Evolutionary conservation across 2,888 invertebrate genomes (phyloP).

Genomic region (Lasioglossum calceatum): DNA sequence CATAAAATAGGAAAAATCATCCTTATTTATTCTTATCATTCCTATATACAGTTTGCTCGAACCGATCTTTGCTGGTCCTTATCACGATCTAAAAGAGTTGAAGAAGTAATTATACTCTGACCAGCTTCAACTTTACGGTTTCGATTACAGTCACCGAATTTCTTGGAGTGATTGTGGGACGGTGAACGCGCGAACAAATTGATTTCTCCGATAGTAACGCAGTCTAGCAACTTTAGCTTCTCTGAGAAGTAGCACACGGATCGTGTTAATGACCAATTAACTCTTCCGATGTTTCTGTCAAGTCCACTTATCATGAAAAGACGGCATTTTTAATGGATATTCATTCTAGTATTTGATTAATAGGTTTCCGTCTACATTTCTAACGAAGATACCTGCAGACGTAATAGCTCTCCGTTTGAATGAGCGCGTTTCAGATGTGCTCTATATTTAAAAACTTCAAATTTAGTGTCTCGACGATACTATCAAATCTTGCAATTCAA

Average conservation of each 20-base stretch:
- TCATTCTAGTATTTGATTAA: neutral
- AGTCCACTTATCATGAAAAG: neutral
- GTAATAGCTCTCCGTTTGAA: neutral
- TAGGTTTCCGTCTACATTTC: neutral
- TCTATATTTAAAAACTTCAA: neutral
- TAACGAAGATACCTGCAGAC: neutral
- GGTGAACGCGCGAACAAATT: too few relatives aligned
- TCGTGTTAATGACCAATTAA: neutral
- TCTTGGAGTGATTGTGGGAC: too few relatives aligned
- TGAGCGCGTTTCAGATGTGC: neutral
- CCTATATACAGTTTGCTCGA: too few relatives aligned
- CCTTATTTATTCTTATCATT: too few relatives aligned
- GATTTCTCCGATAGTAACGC: too few relatives aligned
- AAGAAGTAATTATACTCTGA: too few relatives aligned
- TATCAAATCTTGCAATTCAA: too few relatives aligned
- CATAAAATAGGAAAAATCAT: neutral
- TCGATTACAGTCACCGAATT: neutral
- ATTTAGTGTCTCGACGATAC: too few relatives aligned
- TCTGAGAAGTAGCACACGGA: neutral
- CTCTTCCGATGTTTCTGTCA: neutral
- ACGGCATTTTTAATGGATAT: neutral
- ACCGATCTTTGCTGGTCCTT: too few relatives aligned
- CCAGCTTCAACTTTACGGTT: neutral
- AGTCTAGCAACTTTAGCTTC: neutral
- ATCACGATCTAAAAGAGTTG: too few relatives aligned